phyloP scores from a whole-genome alignment of 2,113 vertebrate genomes.

The Eulacestoma nigropectus region DNA sequence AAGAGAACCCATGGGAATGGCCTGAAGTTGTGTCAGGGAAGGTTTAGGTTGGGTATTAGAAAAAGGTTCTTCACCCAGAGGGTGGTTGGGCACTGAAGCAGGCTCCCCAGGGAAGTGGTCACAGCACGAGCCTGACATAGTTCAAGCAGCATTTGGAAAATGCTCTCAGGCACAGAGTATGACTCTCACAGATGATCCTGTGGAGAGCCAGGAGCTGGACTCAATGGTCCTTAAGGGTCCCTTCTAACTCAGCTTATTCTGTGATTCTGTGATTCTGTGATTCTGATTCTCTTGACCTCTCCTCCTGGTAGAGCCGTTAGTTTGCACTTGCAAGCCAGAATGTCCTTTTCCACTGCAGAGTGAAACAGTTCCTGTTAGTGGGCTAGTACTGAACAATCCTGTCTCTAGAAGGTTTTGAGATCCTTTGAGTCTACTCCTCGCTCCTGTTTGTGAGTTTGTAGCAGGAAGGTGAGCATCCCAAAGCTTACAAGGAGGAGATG shows the following conservation, averaged over 20 bases:
- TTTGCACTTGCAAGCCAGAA: background rate
- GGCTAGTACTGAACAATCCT: background rate
- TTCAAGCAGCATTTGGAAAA: background rate
- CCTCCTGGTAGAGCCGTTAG: background rate
- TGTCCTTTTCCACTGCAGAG: background rate
- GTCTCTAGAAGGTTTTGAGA: background rate
- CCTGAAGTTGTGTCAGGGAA: background rate
- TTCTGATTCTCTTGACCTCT: background rate
- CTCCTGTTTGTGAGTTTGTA: background rate
- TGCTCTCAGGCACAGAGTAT: background rate
- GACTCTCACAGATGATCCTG: too few species aligned
- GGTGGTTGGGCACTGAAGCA: background rate
- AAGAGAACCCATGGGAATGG: background rate
- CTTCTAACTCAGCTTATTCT: background rate
- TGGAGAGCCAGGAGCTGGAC: background rate
- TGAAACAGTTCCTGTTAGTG: background rate
- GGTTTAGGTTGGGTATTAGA: background rate
- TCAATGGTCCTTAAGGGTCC: accelerated
- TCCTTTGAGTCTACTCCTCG: background rate
- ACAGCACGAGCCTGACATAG: background rate
- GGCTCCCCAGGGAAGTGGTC: background rate
- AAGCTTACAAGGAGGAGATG: background rate
- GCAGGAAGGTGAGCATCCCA: background rate
- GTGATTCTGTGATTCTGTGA: background rate
- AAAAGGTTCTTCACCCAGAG: background rate